Evolutionary conservation across 2,113 vertebrate genomes (phyloP), one percentile per base, ranked within the genome.

Genomic region (Tetrao urogallus): DNA sequence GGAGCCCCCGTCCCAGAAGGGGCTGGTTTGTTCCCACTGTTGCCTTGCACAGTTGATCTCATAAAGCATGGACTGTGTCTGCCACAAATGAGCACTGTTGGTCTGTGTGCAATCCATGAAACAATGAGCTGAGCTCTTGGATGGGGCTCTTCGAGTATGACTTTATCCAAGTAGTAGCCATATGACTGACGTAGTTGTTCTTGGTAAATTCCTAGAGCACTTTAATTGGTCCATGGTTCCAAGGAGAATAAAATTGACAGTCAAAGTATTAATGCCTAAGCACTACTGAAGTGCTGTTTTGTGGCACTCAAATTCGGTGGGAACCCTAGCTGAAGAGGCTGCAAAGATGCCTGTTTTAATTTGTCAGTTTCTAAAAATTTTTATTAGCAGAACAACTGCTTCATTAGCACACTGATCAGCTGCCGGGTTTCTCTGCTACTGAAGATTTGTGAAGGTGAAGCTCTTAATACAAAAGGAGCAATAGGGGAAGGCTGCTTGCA

Each of bases 301-400:
- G 72, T 83, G 69, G 52, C 73, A 75, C 87, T 95, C 1, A 2
- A 75, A 22, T 27, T 88, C 72, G 81, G 64, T 65, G 57, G 79
- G 82, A 89, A 20, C 57, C 61, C 47, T 25, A 67, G 82, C 72
- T 94, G 85, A 88, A 90, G 60, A 90, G 67, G 22, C 89, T 92
- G 34, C 89, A 90, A 86, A 88, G 27, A 80, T 89, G 52, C 38
- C 11, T 93, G 16, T 43, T 66, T 77, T 79, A 64, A 71, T 86
- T 71, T 91, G 38, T 34, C 60, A 69, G 65, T 78, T 88, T 95
- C 88, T 86, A 75, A 89, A 88, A 90, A 18, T 0, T 63, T 92
- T 93, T 94, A 83, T 94, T 94, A 94, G 32, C 61, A 40, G 79
- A 94, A 90, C 72, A 91, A 93, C 91, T 32, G 75, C 89, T 96